Evolutionary conservation across 2,797 vertebrate species (phyloP).

Genomic region (Falco biarmicus): DNA sequence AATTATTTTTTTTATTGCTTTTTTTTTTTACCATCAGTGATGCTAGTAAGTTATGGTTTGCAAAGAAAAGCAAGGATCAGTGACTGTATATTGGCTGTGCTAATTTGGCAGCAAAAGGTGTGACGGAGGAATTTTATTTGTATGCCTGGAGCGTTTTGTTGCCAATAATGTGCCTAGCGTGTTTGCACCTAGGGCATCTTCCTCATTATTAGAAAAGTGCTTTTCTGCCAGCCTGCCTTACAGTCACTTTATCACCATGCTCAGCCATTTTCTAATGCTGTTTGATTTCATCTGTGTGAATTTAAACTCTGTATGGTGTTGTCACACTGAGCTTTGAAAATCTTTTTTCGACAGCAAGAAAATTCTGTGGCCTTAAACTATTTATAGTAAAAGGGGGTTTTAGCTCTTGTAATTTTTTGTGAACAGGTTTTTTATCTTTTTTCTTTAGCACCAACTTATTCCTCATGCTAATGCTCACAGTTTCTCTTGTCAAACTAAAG

Average conservation of each 20-base stretch:
- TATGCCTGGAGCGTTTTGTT: neutral
- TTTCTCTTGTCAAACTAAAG: slow-evolving; percentile 31
- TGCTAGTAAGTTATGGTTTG: neutral
- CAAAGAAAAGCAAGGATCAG: neutral
- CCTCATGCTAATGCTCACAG: neutral
- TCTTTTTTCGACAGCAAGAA: slow-evolving; percentile 8
- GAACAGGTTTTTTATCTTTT: neutral
- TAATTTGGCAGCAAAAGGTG: neutral
- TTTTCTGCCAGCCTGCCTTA: neutral
- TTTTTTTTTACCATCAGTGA: neutral
- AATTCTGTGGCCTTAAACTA: slow-evolving; percentile 2
- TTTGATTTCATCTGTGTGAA: slow-evolving; percentile 30
- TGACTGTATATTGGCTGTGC: neutral
- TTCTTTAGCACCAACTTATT: neutral
- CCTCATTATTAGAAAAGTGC: slow-evolving; percentile 18
- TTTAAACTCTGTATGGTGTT: slow-evolving; percentile 24
- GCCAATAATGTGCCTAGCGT: neutral
- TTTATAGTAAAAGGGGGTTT: neutral
- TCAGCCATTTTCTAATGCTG: neutral
- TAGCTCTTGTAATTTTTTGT: slow-evolving; percentile 17
- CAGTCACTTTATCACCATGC: neutral
- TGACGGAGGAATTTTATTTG: slow-evolving; percentile 9
- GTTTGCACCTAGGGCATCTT: slow-evolving; percentile 6
- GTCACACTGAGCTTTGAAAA: slow-evolving; percentile 6
- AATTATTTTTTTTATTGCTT: neutral